Conservation (phyloP, 2,113 vertebrate genomes). For the Tragelaphus scriptus region DNA sequence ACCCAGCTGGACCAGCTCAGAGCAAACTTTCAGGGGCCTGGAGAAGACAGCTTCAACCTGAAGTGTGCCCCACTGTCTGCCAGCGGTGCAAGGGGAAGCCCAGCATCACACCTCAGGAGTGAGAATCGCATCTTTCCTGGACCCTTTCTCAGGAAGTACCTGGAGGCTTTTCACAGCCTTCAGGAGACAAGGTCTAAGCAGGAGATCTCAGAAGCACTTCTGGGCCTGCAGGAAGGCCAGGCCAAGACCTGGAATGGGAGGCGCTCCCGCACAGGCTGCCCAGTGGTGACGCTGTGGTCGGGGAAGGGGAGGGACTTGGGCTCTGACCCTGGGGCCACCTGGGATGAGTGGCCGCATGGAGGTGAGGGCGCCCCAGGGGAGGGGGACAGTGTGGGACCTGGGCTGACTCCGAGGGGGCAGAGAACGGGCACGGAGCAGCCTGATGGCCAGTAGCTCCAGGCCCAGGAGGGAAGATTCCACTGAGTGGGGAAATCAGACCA, state of each 20-base stretch:
- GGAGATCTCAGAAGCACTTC: not conserved
- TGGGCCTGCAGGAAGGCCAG: not conserved
- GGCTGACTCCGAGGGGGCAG: not conserved
- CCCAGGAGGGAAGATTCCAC: not conserved
- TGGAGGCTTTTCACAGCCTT: not conserved
- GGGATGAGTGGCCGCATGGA: not conserved
- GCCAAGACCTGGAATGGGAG: not conserved
- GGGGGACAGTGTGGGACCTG: not conserved
- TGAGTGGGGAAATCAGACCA: accelerated
- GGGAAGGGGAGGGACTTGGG: not conserved
- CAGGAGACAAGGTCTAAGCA: not conserved
- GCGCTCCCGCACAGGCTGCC: not conserved
- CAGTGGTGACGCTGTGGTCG: accelerated
- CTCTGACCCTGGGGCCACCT: not conserved
- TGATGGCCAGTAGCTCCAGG: not conserved
- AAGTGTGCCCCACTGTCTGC: not conserved
- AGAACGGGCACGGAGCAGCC: accelerated
- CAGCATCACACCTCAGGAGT: accelerated
- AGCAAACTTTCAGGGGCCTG: not conserved
- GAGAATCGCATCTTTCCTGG: not conserved
- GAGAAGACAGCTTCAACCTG: not conserved
- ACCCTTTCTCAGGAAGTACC: not conserved
- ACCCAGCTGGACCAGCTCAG: not conserved
- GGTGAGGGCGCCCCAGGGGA: not conserved
- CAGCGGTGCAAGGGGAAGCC: accelerated